Base-by-base conservation (phyloP, 2,888 invertebrate species). In the Drosophila pseudotakahashii region DNA sequence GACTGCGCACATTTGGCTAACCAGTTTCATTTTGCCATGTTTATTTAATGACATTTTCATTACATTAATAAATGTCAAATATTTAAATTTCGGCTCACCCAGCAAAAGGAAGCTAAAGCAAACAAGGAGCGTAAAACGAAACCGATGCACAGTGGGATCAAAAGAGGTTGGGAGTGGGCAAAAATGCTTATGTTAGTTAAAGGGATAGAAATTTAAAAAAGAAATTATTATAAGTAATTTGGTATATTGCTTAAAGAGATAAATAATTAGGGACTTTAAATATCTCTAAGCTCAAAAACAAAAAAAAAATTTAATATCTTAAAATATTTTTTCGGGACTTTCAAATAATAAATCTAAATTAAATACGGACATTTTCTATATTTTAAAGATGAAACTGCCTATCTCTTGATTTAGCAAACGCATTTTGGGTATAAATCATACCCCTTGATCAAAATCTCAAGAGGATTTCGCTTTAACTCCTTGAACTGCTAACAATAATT, bases 61-160 rank as follows among this genome's bases (percentile, higher is more conserved):
- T 82, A 85, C 85, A 78, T 85, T 82, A 81, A 81, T 85, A 81
- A 82, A 85, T 85, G 83, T 78, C 83, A 81, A 81, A 85, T 85
- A 81, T 81, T 81, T 82, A 81, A 85, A 81, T 85, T 81, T 78
- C 71, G 63, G 47, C 75, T 75, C 73, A 67, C 62, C 70, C 67
- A 69, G 59, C 34, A 50, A 45, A 69, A 62, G 60, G 44, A 51
- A 68, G 68, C 59, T 19, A 36, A 30, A 41, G 55, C 48, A 67
- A 67, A 67, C 66, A 67, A 67, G 30, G 34, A 50, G 42, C 61
- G 50, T 44, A 61, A 61, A 63, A 36, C 36, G 41, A 41, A 47
- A 52, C 64, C 63, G 30, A n/a, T 4, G 64, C 66, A 66, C 53
- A 54, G 64, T 66, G 66, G 37, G 7, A 10, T 32, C 2, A n/a